Evolutionary conservation across 2,797 vertebrate species (phyloP).

Genomic region (Morelia viridis): DNA sequence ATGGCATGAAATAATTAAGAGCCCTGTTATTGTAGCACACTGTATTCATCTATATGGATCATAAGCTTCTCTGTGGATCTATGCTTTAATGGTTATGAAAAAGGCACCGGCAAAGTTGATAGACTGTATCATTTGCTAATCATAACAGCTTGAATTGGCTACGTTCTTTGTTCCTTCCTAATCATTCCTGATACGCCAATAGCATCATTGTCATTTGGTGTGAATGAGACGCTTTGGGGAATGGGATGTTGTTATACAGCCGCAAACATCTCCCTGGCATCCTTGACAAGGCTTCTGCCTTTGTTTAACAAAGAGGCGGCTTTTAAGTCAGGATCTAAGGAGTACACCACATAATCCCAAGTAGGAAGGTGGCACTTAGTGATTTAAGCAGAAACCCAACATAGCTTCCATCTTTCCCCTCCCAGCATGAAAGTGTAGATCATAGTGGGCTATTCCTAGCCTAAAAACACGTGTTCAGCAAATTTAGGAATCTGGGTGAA

Average conservation of each 20-base stretch:
- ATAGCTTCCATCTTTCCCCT: neutral
- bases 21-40: conserved; percentile 25
- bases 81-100: conserved; percentile 46
- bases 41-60: conserved; percentile 30
- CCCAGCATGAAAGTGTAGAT: neutral
- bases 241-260: no score
- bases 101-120: conserved; percentile 27
- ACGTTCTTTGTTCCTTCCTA: neutral
- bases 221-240: neutral
- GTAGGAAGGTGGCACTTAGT: neutral
- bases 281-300: neutral
- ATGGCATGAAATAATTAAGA: conserved; percentile 48
- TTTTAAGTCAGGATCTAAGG: neutral
- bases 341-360: neutral
- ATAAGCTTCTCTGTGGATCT: conserved; percentile 55
- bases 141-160: neutral
- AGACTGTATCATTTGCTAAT: conserved; percentile 29
- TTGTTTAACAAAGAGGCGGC: neutral
- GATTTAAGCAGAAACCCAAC: neutral
- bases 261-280: neutral
- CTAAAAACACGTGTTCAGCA: neutral
- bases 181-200: conserved; percentile 17
- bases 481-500: neutral
- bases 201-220: neutral
- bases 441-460: neutral